A percentile compares a stretch with the other conserved stretches of the same genome.
Evolutionary conservation across 2,888 invertebrate genomes (phyloP).

Genomic region (Plagiodera versicolora): DNA sequence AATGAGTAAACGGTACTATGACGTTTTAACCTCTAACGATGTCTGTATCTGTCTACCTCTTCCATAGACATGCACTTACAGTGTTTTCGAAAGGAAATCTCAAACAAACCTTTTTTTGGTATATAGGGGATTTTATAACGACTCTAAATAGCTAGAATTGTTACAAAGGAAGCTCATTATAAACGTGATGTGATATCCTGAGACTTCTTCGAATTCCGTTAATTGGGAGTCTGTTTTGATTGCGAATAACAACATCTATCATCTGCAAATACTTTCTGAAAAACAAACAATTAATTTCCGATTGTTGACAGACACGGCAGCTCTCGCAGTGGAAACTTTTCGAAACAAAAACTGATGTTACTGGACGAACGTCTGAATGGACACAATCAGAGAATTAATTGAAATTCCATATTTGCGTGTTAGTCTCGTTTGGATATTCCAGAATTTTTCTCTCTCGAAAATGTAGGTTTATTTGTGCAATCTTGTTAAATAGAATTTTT

Average conservation of each 20-base stretch:
- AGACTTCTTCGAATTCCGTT: background rate
- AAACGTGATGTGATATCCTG: background rate
- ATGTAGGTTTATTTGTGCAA: too few relatives aligned
- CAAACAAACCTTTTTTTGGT: too few relatives aligned
- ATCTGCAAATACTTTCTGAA: background rate
- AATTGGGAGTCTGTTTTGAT: background rate
- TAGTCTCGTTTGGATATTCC: background rate
- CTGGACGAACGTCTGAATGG: background rate
- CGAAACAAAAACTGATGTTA: background rate
- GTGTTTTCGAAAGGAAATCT: too few relatives aligned
- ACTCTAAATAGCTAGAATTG: too few relatives aligned
- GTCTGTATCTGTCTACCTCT: too few relatives aligned
- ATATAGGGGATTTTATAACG: too few relatives aligned
- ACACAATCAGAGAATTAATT: slow-evolving; percentile 35
- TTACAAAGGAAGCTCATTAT: too few relatives aligned
- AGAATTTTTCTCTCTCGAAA: background rate
- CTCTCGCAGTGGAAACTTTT: background rate
- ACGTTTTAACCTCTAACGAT: too few relatives aligned
- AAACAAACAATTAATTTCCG: background rate
- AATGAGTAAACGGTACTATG: too few relatives aligned
- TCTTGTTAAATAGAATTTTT: too few relatives aligned
- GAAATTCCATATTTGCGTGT: slow-evolving; percentile 34
- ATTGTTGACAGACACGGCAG: background rate
- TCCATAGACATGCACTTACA: too few relatives aligned
- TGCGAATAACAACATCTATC: background rate